These are phyloP conservation scores for Eclectus roratus DNA, from an alignment of 2,113 vertebrate genomes.

Conservation along the genomic window DNA sequence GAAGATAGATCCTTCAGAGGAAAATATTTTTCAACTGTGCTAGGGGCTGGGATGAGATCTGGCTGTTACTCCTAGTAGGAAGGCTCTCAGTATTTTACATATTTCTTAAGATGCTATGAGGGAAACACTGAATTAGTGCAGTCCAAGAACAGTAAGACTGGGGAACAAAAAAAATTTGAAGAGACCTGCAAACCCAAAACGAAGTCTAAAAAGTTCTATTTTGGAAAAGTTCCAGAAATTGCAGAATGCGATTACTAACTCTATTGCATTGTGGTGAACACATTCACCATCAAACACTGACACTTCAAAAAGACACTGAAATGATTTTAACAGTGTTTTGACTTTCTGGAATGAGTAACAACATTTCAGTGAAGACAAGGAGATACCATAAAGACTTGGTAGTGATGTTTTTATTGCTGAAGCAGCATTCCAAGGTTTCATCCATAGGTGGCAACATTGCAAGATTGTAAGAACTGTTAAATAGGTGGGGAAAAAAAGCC, in stretches of 20 bases:
- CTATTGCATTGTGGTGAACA: neutral
- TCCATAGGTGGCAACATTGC: neutral
- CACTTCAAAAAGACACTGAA: neutral
- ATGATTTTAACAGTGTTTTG: neutral
- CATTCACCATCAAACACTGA: neutral
- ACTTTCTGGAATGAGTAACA: neutral
- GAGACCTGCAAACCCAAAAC: neutral
- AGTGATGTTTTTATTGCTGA: slow-evolving; percentile 1
- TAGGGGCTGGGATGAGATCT: neutral
- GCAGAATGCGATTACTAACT: neutral
- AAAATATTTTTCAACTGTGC: neutral
- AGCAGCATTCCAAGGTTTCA: neutral
- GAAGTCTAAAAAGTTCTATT: neutral
- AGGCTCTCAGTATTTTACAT: neutral
- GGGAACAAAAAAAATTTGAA: neutral
- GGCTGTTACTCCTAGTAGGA: neutral
- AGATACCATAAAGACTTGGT: neutral
- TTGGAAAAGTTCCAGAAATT: neutral
- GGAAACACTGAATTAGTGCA: neutral
- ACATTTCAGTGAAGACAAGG: neutral
- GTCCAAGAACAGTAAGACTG: neutral
- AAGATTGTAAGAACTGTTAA: neutral
- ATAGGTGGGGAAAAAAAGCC: neutral
- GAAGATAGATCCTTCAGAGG: neutral
- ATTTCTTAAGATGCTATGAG: neutral